Evolutionary conservation across 2,888 invertebrate species (phyloP), one percentile per base, ranked within the genome.

Genomic region (Volucella inflata): DNA sequence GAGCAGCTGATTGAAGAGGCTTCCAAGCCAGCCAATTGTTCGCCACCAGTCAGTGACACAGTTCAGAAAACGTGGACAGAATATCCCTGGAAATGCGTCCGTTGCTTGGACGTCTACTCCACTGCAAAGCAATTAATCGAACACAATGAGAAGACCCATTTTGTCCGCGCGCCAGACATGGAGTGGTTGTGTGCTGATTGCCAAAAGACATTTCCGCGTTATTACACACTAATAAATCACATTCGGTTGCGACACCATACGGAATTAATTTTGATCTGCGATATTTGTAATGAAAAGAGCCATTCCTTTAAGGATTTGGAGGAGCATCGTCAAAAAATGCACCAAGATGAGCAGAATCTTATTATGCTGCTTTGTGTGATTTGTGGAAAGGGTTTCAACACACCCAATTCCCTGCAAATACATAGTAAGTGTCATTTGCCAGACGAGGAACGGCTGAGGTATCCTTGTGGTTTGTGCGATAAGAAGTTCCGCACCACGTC

Each of bases 181-280:
- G 55, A 87, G 14, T 90, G 88, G 78, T 70, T 88, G 55, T 90
- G 90, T 62, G 81, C 74, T 10, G 89, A 90, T 81, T 90, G 90
- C 55, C 85, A 88, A 9, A 90, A 90, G 75, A 16, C 71, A 4
- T 89, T 88, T 40, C 36, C 74, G 8, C 89, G 88, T 6, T 90
- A 90, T 70, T 87, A 89, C 50, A 82, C 87, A 2, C 89, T 90
- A 65, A 80, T 90, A 4, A 90, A 89, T 81, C 91, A 90, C 70
- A 87, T 90, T 6, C 89, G 89, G 1, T 74, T 82, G 8, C 87
- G 88, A 10, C 90, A 91, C 85, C 88, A 89, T 0, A 57, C 87
- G 0, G 76, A 87, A 9, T 76, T 90, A 9, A 77, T 77, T 9
- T 72, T 88, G 1, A 87, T 87, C 55, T 90, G 90, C 50, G 90